Conservation (phyloP, 2,888 invertebrate species). For the Fragum fragum region DNA sequence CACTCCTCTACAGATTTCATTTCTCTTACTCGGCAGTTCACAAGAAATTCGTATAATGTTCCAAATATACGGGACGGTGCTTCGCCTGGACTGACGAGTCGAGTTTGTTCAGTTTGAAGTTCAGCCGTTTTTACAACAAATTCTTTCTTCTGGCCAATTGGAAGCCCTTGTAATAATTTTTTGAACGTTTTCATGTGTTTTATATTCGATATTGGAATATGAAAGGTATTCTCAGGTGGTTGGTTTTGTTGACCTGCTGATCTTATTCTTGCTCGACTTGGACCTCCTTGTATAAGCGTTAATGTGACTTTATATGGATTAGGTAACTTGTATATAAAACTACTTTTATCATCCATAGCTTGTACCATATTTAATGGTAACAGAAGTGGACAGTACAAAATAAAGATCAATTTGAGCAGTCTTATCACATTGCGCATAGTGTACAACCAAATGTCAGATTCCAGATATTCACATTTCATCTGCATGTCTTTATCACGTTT, state of each 20-base stretch:
- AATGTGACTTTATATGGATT: neutral
- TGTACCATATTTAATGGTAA: slow-evolving; percentile 74
- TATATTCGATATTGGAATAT: neutral
- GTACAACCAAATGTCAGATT: slow-evolving; percentile 71
- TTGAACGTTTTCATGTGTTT: slow-evolving; percentile 13
- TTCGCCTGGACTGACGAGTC: slow-evolving; percentile 2
- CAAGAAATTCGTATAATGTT: neutral
- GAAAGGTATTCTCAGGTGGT: neutral
- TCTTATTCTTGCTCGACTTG: neutral
- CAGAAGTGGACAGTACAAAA: slow-evolving; percentile 78
- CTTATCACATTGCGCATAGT: slow-evolving; percentile 71
- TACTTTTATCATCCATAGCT: slow-evolving; percentile 9
- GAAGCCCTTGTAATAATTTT: neutral
- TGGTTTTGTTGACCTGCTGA: neutral
- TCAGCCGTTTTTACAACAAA: neutral
- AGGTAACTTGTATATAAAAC: neutral
- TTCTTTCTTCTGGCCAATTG: neutral
- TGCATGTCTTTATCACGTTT: slow-evolving; percentile 27
- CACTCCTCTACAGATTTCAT: neutral
- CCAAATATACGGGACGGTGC: slow-evolving; percentile 12
- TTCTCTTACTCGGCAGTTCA: slow-evolving; percentile 14
- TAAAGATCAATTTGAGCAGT: slow-evolving; percentile 73
- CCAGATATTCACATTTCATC: slow-evolving; percentile 50
- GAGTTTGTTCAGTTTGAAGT: neutral
- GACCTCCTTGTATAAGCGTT: neutral